Base-by-base conservation (phyloP, 2,888 invertebrate genomes). In the Dione juno region DNA sequence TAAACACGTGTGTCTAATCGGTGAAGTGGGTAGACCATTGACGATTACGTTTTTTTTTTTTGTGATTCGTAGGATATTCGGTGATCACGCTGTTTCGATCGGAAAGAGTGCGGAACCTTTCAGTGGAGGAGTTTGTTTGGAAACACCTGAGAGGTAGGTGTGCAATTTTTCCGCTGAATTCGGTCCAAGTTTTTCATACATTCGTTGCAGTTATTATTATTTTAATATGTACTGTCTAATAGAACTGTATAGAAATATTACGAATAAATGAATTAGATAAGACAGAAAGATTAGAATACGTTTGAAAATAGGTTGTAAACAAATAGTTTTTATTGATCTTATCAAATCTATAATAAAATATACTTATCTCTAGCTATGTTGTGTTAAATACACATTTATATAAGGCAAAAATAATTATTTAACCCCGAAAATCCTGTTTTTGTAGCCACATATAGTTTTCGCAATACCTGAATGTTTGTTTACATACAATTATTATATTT, bases 31-130 rank as follows among this genome's bases (percentile, higher is more conserved):
- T 81, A 76, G 85, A 87, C 88, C 83, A 86, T 86, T 86, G 83
- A 84, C 85, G 86, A 87, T 87, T 88, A 84, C 85, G 82, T 84
- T 14, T 82, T 79, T 78, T 57, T 9, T 66, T 67, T 68, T 67
- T 43, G 67, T 61, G 71, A 69, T 65, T 61, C 48, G 57, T 58
- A 83, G 88, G 88, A 89, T 79, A 82, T 82, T 83, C 80, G 84
- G 88, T 89, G 88, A 85, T 83, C 77, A 84, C 85, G 81, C 81
- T 87, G 86, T 84, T 80, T 84, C 81, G 81, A 78, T 79, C 80
- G 82, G 82, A 80, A 88, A 92, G 90, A 87, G 89, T 92, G 90
- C 89, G 92, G 90, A 90, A 89, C 87, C 83, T 90, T 81, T 83
- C 88, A 80, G 80, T 81, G 70, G 88, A 88, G 82, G 85, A 88